These are phyloP conservation scores for Cabera pusaria DNA, from an alignment of 2,888 invertebrate genomes.

Conservation along the genomic window DNA sequence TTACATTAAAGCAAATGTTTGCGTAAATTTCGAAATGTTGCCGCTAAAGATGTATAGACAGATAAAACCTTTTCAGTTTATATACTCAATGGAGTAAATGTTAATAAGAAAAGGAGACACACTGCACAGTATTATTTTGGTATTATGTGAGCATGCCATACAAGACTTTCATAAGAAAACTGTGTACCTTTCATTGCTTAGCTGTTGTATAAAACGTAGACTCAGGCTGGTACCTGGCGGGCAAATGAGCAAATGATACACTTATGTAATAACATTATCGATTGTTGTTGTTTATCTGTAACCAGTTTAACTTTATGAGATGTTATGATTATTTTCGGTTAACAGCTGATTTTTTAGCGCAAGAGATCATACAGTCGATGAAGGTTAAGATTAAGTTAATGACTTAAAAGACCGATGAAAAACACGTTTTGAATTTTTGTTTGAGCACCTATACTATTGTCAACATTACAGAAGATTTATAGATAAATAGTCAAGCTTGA, in stretches of 20 bases:
- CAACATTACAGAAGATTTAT: background rate
- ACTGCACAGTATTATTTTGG: constrained; percentile 14
- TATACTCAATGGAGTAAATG: constrained; percentile 4
- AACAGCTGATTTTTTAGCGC: constrained; percentile 4
- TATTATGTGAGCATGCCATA: constrained; percentile 36
- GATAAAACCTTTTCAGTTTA: background rate
- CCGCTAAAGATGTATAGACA: no score
- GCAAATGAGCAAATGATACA: constrained; percentile 45
- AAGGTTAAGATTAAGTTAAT: background rate
- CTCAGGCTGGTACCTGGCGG: constrained; percentile 47
- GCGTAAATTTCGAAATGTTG: constrained; percentile 1
- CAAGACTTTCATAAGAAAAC: constrained; percentile 23
- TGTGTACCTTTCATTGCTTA: constrained; percentile 66
- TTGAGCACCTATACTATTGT: background rate
- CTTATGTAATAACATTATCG: constrained; percentile 26
- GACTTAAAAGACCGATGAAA: no score
- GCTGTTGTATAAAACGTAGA: constrained; percentile 45
- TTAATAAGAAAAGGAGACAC: constrained; percentile 23
- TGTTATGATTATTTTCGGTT: constrained; percentile 11
- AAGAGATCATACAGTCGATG: background rate
- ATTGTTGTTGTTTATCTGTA: constrained; percentile 8
- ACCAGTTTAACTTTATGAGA: constrained; percentile 1
- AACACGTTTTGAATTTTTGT: constrained; percentile 2
- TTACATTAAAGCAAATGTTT: constrained; percentile 21
- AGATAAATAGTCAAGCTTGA: constrained; percentile 13